Evolutionary conservation across 2,888 invertebrate species (phyloP).

Genomic region (Schizotus pectinicornis): DNA sequence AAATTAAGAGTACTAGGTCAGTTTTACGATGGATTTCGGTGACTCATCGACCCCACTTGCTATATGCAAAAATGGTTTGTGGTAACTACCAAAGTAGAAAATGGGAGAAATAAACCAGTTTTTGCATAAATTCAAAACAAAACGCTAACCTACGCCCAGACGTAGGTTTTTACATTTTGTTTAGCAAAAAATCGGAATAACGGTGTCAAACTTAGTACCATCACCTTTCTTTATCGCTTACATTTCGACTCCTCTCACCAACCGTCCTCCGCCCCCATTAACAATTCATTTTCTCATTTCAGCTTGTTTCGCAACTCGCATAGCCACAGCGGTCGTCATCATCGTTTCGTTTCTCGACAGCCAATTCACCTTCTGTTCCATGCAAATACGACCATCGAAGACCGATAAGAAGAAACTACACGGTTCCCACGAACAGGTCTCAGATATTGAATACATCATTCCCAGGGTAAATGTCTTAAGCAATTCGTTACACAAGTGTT

Average conservation of each 20-base stretch:
- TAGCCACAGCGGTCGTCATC: slow-evolving; percentile 58
- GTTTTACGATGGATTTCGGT: too few relatives aligned
- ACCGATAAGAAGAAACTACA: slow-evolving; percentile 40
- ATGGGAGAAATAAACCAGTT: too few relatives aligned
- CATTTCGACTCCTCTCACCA: not conserved
- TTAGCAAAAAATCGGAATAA: too few relatives aligned
- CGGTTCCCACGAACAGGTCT: slow-evolving; percentile 58
- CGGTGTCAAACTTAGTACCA: not conserved
- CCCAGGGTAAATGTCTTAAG: slow-evolving; percentile 58
- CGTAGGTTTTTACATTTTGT: too few relatives aligned
- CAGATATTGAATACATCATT: slow-evolving; percentile 63
- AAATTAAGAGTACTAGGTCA: too few relatives aligned
- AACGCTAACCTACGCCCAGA: too few relatives aligned
- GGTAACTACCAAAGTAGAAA: too few relatives aligned
- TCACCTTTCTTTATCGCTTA: not conserved
- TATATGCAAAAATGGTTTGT: too few relatives aligned
- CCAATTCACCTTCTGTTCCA: slow-evolving; percentile 61
- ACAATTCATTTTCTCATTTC: slow-evolving; percentile 42
- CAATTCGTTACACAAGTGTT: not conserved
- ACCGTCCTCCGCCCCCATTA: not conserved
- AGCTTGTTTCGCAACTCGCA: slow-evolving; percentile 60
- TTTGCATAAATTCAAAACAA: too few relatives aligned
- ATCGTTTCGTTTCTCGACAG: slow-evolving; percentile 60
- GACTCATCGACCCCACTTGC: too few relatives aligned
- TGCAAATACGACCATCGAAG: slow-evolving; percentile 52